Percentiles rank a stretch among this genome's conserved stretches.
Conservation (phyloP, 2,113 vertebrate genomes). For the Nothobranchius furzeri region DNA sequence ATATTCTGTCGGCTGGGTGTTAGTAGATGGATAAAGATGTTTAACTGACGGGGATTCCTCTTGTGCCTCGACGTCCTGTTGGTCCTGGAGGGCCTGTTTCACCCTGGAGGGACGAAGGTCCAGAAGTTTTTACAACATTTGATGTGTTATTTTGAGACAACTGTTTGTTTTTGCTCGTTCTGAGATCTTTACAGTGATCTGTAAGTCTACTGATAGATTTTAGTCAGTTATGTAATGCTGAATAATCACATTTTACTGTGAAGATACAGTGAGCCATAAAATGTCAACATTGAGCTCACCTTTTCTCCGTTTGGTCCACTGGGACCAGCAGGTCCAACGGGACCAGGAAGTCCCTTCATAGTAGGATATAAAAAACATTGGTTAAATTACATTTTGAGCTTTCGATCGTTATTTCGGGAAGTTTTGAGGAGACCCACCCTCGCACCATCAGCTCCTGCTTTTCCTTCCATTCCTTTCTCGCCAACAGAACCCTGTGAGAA, state of each 20-base stretch:
- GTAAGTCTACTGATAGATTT: too few relatives aligned
- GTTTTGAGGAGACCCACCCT: conserved; percentile 82
- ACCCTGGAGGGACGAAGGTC: conserved; percentile 79
- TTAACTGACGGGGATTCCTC: conserved; percentile 89
- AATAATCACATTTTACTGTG: not conserved
- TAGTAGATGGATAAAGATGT: not conserved
- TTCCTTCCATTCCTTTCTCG: conserved; percentile 89
- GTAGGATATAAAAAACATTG: conserved; percentile 19
- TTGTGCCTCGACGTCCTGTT: conserved; percentile 88
- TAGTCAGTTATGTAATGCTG: not conserved
- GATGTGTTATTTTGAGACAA: not conserved
- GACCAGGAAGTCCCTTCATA: conserved; percentile 90
- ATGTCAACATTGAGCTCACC: conserved; percentile 66
- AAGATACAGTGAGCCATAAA: not conserved
- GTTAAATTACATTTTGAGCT: not conserved
- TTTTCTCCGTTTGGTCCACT: conserved; percentile 92
- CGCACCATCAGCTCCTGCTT: conserved; percentile 90
- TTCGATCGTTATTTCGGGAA: not conserved
- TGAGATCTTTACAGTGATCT: too few relatives aligned
- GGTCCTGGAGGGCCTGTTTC: conserved; percentile 91
- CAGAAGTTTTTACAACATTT: not conserved
- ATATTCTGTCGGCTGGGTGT: not conserved
- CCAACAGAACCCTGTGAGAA: conserved; percentile 84
- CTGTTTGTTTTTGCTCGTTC: not conserved
- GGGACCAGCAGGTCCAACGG: conserved; percentile 88